Evolutionary conservation across 2,888 invertebrate genomes (phyloP), one percentile per base, ranked within the genome.

Genomic region (Spilarctia lutea): DNA sequence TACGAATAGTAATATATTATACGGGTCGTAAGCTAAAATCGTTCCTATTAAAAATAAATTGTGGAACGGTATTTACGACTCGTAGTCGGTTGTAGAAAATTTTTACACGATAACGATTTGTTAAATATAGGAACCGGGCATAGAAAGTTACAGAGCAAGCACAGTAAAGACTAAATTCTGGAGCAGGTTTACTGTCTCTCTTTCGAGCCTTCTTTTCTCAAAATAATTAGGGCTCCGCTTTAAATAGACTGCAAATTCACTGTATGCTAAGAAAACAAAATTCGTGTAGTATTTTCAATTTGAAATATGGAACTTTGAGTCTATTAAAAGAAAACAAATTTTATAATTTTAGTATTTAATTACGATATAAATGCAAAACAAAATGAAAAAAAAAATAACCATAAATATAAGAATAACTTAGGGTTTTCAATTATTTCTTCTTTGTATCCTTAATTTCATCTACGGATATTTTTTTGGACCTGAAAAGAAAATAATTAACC

Each of bases 371-470:
- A 87, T 86, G 87, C 87, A 87, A 85, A 82, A 84, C 79, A 76
- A 85, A 84, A 81, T 73, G 76, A 33, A 65, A 71, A 73, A 68
- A 35, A 79, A 76, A 81, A 78, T 75, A 56, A 81, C 79, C 81
- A 79, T 83, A 83, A 85, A 85, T 81, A 87, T 78, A 80, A 83
- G 82, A 80, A 83, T 81, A 85, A 85, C 85, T 83, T 85, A 76
- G 85, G 81, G 88, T 88, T 72, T 87, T 87, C 30, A 68, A 79
- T 77, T 80, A 83, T 80, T 83, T 81, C 74, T 82, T 83, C 75
- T 89, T 88, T 79, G 82, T 87, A 84, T 88, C 85, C 79, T 88
- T 89, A 88, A 68, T 87, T 89, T 90, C 91, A 83, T 92, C 91
- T 83, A 87, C 74, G 72, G 84, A 81, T 20, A 88, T 79, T 87